phyloP scores from a whole-genome alignment of 2,888 invertebrate species.

The Maniola hyperantus region DNA sequence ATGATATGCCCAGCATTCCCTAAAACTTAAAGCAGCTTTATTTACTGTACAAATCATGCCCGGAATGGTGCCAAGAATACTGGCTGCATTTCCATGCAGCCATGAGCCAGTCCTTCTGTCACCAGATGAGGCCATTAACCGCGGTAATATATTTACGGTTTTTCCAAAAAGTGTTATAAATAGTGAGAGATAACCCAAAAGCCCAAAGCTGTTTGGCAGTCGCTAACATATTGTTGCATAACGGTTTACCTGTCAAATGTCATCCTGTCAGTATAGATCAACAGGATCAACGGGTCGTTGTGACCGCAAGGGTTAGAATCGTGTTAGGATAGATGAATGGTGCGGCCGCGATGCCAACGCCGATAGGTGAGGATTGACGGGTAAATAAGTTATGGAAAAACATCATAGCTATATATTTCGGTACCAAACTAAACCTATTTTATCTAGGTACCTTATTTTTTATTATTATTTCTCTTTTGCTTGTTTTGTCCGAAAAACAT shows the following conservation, averaged over 20 bases:
- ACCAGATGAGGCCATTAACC: no score
- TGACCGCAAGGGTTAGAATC: constrained; percentile 54
- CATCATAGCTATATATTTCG: constrained; percentile 31
- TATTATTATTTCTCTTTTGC: not conserved
- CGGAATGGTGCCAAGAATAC: no score
- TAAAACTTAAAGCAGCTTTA: no score
- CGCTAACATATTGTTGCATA: constrained; percentile 32
- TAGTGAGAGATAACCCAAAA: constrained; percentile 12
- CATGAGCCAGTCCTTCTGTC: no score
- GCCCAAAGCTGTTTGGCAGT: constrained; percentile 6
- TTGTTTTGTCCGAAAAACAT: no score
- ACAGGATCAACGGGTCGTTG: constrained; percentile 66
- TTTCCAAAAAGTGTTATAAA: constrained; percentile 2
- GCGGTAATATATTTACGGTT: no score
- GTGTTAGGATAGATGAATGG: constrained; percentile 66
- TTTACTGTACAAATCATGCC: no score
- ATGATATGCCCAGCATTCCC: not conserved
- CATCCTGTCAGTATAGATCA: constrained; percentile 46
- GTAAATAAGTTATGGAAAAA: constrained; percentile 50
- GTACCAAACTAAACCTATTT: not conserved
- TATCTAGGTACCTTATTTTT: not conserved
- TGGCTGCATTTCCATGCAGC: no score
- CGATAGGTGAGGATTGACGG: constrained; percentile 63
- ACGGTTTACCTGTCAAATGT: constrained; percentile 20
- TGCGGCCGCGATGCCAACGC: constrained; percentile 53